Evolutionary conservation across 2,797 vertebrate genomes (phyloP), one percentile per base, ranked within the genome.

Genomic region (Tympanoctomys barrerae): DNA sequence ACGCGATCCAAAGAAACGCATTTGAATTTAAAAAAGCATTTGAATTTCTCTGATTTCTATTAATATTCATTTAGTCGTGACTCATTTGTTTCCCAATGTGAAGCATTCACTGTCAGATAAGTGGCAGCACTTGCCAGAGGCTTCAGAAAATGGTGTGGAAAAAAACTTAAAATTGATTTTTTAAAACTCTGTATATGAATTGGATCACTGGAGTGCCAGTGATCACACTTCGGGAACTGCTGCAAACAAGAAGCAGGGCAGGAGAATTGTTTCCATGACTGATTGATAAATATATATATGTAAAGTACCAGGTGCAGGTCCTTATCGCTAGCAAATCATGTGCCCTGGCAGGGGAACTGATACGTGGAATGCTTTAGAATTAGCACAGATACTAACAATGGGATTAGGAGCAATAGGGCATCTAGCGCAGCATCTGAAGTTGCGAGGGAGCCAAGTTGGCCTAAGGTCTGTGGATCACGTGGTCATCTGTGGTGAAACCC

Each of bases 91-190:
- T 89, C 71, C 52, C 42, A 28, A 0, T 59, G 21, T 18, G 28
- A 54, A 84, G 31, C 59, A 77, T 81, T 95, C 39, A 33, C 49
- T 61, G 31, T 92, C 66, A 95, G 73, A 36, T 94, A 82, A 95
- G n/a, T 66, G 42, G 12, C 46, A 71, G 33, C 36, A 64, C 10
- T 81, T 94, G 81, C 46, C 52, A 87, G 91, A 42, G 61, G 16
- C 52, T 87, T 87, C 87, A 91, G 62, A 93, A 91, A 94, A 87
- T 75, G 62, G n/a, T 57, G 36, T 70, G 39, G n/a, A 82, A 81
- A 57, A 93, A 90, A 79, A 31, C 8, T n/a, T 71, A 31, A 70
- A 82, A 39, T 81, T n/a, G 39, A 36, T 59, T 91, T 73, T 83
- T 88, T 13, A 11, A 71, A 91, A 26, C 64, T 81, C 46, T 92